A percentile compares a stretch with the other conserved stretches of the same genome.
Conservation (phyloP, 2,113 vertebrate genomes). For the Natator depressus region DNA sequence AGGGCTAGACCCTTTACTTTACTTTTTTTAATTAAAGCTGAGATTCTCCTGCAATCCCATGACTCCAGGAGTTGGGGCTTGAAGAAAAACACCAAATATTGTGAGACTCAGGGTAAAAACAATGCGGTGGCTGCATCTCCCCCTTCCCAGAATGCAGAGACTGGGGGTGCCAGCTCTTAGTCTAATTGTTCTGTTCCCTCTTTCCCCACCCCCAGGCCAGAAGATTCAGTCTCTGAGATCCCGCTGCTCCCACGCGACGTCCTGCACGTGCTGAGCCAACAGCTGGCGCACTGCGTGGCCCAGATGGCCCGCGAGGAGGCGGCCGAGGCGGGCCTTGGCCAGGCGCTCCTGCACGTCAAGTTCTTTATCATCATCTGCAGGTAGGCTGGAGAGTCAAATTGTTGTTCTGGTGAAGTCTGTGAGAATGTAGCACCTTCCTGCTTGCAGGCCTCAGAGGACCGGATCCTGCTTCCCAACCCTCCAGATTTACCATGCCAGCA, state of each 20-base stretch:
- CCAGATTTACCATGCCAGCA: not conserved
- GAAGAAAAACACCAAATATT: not conserved
- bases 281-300: constrained; percentile 79
- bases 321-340: constrained; percentile 71
- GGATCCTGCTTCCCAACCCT: not conserved
- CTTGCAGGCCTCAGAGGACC: not conserved
- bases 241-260: constrained; percentile 87
- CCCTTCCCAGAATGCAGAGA: not conserved
- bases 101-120: not conserved
- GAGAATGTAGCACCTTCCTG: not conserved
- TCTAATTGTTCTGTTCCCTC: not conserved
- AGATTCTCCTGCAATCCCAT: not conserved
- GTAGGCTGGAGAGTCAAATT: constrained; percentile 59
- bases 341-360: constrained; percentile 90
- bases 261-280: constrained; percentile 84
- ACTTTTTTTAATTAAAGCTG: not conserved
- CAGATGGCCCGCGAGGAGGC: constrained; percentile 72
- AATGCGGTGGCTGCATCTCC: not conserved
- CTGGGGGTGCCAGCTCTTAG: not conserved
- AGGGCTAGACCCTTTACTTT: not conserved
- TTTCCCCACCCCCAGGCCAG: constrained; percentile 71
- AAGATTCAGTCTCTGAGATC: constrained; percentile 86
- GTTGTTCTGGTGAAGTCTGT: accelerated
- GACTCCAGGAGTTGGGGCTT: not conserved
- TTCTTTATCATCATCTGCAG: constrained; percentile 95